Percentiles rank a stretch among this genome's conserved stretches.
These are phyloP conservation scores for Orthosia gothica DNA, from an alignment of 2,888 invertebrate species.

Conservation along the genomic window DNA sequence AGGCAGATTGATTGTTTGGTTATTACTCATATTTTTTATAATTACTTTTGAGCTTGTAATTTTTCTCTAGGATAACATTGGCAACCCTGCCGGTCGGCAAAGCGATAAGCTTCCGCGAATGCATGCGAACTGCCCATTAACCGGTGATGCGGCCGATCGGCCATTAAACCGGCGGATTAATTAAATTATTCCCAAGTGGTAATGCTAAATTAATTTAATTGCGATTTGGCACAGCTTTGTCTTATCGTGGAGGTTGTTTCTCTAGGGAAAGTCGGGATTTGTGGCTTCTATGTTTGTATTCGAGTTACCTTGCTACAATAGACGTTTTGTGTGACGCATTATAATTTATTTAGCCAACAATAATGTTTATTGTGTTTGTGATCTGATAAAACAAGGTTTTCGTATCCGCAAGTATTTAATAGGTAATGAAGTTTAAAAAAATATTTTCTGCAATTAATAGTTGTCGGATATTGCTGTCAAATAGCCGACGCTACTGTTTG, in stretches of 20 bases:
- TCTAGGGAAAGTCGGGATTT: conserved; percentile 50
- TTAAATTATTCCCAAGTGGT: conserved; percentile 62
- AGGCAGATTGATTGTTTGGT: no score
- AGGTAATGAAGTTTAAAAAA: no score
- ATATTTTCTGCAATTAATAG: no score
- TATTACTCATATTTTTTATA: no score
- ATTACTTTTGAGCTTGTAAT: not conserved
- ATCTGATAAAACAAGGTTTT: no score
- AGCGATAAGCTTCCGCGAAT: conserved; percentile 67
- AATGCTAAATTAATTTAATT: conserved; percentile 59
- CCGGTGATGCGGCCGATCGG: conserved; percentile 56
- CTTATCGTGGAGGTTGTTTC: conserved; percentile 50
- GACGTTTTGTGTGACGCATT: not conserved
- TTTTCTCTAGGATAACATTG: not conserved
- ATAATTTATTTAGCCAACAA: not conserved
- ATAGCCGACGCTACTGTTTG: not conserved
- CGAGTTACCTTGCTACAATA: not conserved
- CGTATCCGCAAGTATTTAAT: no score
- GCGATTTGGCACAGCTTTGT: conserved; percentile 56
- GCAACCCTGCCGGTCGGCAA: conserved; percentile 21
- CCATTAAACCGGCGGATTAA: conserved; percentile 66
- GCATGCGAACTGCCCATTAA: conserved; percentile 69
- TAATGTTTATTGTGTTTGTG: not conserved
- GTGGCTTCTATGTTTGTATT: conserved; percentile 20
- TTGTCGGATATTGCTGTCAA: not conserved